phyloP scores from a whole-genome alignment of 1,140 invertebrate genomes.

The Bombus huntii region DNA sequence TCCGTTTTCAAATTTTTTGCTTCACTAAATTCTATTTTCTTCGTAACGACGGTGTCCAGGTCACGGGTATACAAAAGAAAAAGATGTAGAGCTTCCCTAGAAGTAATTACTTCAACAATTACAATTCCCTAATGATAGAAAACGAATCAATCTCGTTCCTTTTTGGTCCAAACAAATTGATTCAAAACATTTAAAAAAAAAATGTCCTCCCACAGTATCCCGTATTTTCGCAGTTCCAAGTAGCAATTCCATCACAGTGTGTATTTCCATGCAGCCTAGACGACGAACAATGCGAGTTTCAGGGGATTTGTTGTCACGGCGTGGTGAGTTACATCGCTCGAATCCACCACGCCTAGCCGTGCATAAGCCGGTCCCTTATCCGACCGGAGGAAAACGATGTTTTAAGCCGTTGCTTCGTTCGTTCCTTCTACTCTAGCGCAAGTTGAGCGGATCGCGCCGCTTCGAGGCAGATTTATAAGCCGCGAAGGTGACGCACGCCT shows the following conservation, averaged over 20 bases:
- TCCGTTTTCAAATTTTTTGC: too few relatives aligned
- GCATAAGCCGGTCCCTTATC: conserved; percentile 45
- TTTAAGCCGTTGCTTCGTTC: conserved; percentile 26
- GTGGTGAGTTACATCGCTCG: conserved; percentile 41
- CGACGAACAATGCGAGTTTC: conserved; percentile 41
- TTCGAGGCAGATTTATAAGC: conserved; percentile 33
- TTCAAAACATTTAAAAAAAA: neutral
- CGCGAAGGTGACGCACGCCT: conserved; percentile 19
- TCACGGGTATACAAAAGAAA: too few relatives aligned
- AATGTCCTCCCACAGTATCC: neutral
- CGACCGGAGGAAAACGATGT: conserved; percentile 54
- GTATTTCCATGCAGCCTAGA: neutral
- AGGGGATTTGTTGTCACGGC: conserved; percentile 33
- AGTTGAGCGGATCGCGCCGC: conserved; percentile 35
- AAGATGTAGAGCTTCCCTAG: too few relatives aligned
- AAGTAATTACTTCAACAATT: too few relatives aligned
- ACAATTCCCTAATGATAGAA: neutral
- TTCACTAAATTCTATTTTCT: too few relatives aligned
- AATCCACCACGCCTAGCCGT: conserved; percentile 51
- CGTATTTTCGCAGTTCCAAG: neutral
- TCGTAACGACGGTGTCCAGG: too few relatives aligned
- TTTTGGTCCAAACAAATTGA: neutral
- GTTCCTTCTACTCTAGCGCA: neutral
- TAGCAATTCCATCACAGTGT: neutral
- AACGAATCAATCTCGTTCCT: neutral